Percentiles rank a stretch among this genome's conserved stretches.
Evolutionary conservation across 2,797 vertebrate species (phyloP).

Genomic region (Bradypodion pumilum): DNA sequence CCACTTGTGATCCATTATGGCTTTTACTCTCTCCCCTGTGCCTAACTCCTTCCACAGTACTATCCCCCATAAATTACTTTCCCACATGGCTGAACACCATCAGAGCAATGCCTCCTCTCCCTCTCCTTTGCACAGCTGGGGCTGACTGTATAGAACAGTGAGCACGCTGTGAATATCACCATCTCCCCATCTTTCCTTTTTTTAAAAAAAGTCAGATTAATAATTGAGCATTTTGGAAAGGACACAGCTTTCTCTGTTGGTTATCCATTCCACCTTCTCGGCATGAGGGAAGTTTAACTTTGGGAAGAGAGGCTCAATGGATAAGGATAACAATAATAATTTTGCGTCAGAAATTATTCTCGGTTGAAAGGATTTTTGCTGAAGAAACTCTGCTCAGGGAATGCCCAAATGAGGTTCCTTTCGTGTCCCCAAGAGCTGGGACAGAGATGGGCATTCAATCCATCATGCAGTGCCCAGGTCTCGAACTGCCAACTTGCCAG

Average conservation of each 20-base stretch:
- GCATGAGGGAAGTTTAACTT: background rate
- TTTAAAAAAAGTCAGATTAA: background rate
- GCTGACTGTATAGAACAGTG: background rate
- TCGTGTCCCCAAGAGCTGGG: too few relatives aligned
- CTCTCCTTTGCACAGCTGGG: background rate
- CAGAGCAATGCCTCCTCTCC: background rate
- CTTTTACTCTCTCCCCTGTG: background rate
- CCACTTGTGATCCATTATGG: background rate
- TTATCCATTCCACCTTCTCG: background rate
- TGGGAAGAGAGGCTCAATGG: fast-evolving
- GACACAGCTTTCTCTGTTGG: background rate
- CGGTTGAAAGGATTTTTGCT: too few relatives aligned
- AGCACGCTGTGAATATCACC: background rate
- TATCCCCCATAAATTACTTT: slow-evolving; percentile 3
- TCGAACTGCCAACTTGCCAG: too few relatives aligned
- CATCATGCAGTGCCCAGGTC: too few relatives aligned
- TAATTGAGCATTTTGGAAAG: background rate
- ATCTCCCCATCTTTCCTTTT: background rate
- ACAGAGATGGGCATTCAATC: too few relatives aligned
- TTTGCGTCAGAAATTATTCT: too few relatives aligned
- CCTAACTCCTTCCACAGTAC: background rate
- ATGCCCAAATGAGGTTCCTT: too few relatives aligned
- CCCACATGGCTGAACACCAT: background rate
- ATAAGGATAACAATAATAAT: too few relatives aligned
- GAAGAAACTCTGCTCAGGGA: too few relatives aligned